Evolutionary conservation across 2,888 invertebrate genomes (phyloP), one percentile per base, ranked within the genome.

Genomic region (Polydesmus complanatus): DNA sequence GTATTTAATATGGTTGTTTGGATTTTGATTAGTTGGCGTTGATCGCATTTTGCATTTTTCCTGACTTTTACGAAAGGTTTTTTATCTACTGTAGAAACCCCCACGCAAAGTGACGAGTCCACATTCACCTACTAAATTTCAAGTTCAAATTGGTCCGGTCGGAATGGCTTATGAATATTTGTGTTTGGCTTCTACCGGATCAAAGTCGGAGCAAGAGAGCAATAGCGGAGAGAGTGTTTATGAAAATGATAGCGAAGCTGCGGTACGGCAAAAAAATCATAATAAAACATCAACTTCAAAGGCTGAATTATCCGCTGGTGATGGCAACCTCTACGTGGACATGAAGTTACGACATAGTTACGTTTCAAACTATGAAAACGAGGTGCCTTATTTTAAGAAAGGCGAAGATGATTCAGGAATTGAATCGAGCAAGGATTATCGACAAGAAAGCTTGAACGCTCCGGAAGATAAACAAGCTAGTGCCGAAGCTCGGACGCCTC

Each of bases 1-100:
- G 37, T 37, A 8, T 5, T 37, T 37, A 37, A 37, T 14, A 37
- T 5, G 5, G 14, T 8, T 37, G 37, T 8, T 5, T 14, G 37
- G 37, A 14, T 37, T 37, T 37, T 37, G 14, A 37, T 37, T 5
- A 5, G 8, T 37, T 37, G 8, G 14, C 37, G 86, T 85, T 85
- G 86, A 57, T 37, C 37, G 14, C 37, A 37, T 14, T 5, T 37
- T 37, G 8, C 5, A 14, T 37, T 37, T 37, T 37, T 8, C 14
- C 37, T 5, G 5, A 14, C 37, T 37, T 37, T 37, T 37, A 5
- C 14, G 5, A 37, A 37, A 37, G 14, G 8, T 37, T 37, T 37
- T 37, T 14, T 87, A 86, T 60, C 88, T 90, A 60, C 90, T 90
- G 54, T 89, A 89, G 77, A 91, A 91, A 75, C 90, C 91, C 64